Conservation (phyloP, 2,888 invertebrate genomes). For the Venusia cambrica region DNA sequence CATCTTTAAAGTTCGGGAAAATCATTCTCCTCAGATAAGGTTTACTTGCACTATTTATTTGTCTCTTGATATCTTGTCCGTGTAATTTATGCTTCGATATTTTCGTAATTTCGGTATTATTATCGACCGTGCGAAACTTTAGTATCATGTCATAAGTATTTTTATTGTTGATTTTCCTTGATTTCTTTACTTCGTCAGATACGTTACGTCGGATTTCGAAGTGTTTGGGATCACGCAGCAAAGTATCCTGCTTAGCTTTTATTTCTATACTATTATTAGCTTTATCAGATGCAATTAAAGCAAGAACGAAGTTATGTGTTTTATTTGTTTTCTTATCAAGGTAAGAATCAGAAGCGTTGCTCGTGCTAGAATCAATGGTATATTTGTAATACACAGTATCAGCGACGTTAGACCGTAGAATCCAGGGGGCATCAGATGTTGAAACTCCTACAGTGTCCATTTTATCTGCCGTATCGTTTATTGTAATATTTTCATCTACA, state of each 20-base stretch:
- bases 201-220: too few species aligned
- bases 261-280: background rate
- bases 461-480: background rate
- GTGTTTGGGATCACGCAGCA: too few species aligned
- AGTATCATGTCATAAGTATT: too few species aligned
- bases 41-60: constrained; percentile 28
- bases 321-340: background rate
- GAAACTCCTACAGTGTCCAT: background rate
- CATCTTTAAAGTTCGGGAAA: constrained; percentile 23
- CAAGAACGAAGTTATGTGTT: background rate
- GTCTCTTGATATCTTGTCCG: constrained; percentile 26
- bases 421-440: background rate
- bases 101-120: constrained; percentile 9
- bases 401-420: background rate
- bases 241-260: background rate
- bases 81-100: constrained; percentile 8
- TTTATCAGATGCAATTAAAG: constrained; percentile 1
- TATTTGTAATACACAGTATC: constrained; percentile 1
- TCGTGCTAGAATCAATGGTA: constrained; percentile 1
- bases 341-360: background rate
- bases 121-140: too few species aligned
- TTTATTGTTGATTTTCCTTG: too few species aligned
- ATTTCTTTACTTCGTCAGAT: too few species aligned
- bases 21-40: constrained; percentile 33
- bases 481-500: constrained; percentile 2